Conservation (phyloP, 2,888 invertebrate genomes). For the Lissonota sp. region DNA sequence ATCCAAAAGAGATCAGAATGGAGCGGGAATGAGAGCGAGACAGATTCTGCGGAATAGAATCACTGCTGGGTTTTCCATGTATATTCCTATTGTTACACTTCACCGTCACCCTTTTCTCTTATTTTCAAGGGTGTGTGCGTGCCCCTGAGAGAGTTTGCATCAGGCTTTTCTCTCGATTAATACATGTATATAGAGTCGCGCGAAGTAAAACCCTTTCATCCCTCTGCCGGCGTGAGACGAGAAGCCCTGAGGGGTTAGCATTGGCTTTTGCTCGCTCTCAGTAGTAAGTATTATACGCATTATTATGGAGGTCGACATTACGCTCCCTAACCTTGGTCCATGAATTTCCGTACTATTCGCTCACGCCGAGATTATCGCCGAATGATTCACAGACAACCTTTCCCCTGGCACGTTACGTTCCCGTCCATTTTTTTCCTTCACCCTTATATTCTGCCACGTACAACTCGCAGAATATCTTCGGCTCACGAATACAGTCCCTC, state of each 20-base stretch:
- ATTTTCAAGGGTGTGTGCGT: slow-evolving; percentile 2
- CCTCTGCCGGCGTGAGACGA: slow-evolving; percentile 31
- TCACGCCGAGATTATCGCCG: slow-evolving; percentile 67
- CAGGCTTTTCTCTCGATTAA: slow-evolving; percentile 29
- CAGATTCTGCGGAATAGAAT: slow-evolving; percentile 77
- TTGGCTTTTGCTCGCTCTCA: slow-evolving; percentile 27
- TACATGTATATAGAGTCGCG: neutral
- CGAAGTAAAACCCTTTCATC: slow-evolving; percentile 68
- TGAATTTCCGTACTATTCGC: slow-evolving; percentile 7
- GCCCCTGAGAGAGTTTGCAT: slow-evolving; percentile 19
- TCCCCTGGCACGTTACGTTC: slow-evolving; percentile 46
- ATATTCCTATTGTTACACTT: slow-evolving; percentile 16
- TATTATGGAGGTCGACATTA: slow-evolving; percentile 21
- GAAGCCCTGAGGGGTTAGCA: slow-evolving; percentile 16
- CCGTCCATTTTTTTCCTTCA: slow-evolving; percentile 60
- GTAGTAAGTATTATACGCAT: slow-evolving; percentile 12
- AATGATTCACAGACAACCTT: slow-evolving; percentile 71
- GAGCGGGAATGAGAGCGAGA: slow-evolving; percentile 18
- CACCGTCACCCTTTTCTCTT: slow-evolving; percentile 13
- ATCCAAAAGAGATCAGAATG: slow-evolving; percentile 66
- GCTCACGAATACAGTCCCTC: neutral
- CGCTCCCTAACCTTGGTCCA: slow-evolving; percentile 58
- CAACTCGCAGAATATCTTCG: neutral
- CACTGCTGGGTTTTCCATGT: slow-evolving; percentile 63
- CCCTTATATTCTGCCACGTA: slow-evolving; percentile 22